phyloP scores from a whole-genome alignment of 2,888 invertebrate species.

The Augiades crinisus region DNA sequence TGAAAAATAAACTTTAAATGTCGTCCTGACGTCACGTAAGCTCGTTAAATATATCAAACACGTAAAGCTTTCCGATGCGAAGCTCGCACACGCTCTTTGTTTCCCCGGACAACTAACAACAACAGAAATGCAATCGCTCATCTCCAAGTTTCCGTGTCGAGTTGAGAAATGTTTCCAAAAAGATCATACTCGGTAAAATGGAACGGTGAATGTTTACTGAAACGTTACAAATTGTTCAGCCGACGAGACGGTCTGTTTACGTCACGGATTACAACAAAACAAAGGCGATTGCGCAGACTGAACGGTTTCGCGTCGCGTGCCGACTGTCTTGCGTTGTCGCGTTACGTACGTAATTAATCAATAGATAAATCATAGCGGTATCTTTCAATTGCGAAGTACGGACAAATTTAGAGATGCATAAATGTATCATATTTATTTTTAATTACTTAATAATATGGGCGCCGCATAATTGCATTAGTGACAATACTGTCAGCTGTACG shows the following conservation, averaged over 20 bases:
- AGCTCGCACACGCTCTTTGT: neutral
- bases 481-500: too few species aligned
- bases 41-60: neutral
- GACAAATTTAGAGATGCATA: too few species aligned
- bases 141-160: constrained; percentile 10
- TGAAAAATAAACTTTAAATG: neutral
- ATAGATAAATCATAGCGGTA: too few species aligned
- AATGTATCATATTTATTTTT: too few species aligned
- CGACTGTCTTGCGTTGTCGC: too few species aligned
- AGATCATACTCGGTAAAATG: constrained; percentile 16
- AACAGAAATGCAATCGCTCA: constrained; percentile 10
- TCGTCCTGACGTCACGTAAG: too few species aligned
- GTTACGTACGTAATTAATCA: too few species aligned
- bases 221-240: constrained; percentile 14
- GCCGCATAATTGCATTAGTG: too few species aligned
- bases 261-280: constrained; percentile 8
- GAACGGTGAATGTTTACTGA: constrained; percentile 20
- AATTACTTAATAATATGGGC: too few species aligned
- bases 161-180: constrained; percentile 19
- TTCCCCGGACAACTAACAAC: neutral
- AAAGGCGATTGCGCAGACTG: neutral
- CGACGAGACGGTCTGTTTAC: constrained; percentile 8
- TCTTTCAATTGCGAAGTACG: too few species aligned
- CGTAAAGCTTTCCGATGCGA: neutral
- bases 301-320: too few species aligned